A percentile compares a stretch with the other conserved stretches of the same genome.
phyloP scores from a whole-genome alignment of 2,888 invertebrate species.

The Disparrhopalites patrizii region DNA sequence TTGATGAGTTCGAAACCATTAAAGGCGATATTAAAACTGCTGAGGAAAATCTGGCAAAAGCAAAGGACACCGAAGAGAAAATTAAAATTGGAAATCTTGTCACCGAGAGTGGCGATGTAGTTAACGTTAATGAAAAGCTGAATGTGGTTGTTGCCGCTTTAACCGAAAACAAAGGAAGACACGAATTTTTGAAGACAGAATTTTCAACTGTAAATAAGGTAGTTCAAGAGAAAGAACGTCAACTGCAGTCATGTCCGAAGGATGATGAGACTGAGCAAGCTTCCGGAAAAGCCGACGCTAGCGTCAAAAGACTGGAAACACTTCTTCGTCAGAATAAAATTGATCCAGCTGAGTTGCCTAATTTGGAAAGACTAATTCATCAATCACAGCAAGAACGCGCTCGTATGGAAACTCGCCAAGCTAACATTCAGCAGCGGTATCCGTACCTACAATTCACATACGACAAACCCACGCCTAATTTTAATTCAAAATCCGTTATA shows the following conservation, averaged over 20 bases:
- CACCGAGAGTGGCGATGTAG: conserved; percentile 32
- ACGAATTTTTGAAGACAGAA: conserved; percentile 16
- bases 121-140: conserved; percentile 35
- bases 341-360: conserved; percentile 33
- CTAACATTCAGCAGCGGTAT: conserved; percentile 31
- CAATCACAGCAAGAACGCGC: conserved; percentile 17
- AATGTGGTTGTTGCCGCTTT: conserved; percentile 31
- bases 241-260: conserved; percentile 34
- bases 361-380: conserved; percentile 30
- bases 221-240: conserved; percentile 22
- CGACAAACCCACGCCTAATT: conserved; percentile 70
- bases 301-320: conserved; percentile 24
- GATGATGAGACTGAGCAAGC: conserved; percentile 39
- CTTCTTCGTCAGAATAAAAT: conserved; percentile 25
- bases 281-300: conserved; percentile 26
- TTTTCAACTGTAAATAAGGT: not conserved
- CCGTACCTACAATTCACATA: conserved; percentile 64
- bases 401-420: conserved; percentile 17
- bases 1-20: conserved; percentile 57
- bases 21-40: conserved; percentile 60
- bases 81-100: conserved; percentile 14
- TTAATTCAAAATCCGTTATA: conserved; percentile 61
- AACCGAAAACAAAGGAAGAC: conserved; percentile 24
- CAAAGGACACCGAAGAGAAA: conserved; percentile 38
- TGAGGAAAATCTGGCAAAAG: conserved; percentile 51